Conservation (phyloP, 1,140 invertebrate species). For the Augochlora pura region DNA sequence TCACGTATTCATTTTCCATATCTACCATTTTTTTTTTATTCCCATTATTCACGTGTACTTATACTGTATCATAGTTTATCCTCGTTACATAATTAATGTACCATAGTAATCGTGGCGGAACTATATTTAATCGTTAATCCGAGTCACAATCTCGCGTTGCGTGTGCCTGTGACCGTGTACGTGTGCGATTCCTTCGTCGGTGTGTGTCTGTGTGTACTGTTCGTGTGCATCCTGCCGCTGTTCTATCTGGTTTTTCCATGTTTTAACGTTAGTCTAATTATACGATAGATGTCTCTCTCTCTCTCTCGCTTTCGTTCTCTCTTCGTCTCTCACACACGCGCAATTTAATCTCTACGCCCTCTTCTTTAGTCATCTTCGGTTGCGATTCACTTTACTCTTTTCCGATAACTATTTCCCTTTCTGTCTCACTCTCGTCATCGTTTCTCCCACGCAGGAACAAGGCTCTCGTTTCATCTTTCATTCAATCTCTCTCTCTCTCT, state of each 20-base stretch:
- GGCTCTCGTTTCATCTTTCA: background rate
- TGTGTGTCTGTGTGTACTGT: background rate
- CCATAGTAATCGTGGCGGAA: conserved; percentile 74
- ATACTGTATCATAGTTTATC: conserved; percentile 71
- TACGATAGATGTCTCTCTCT: conserved; percentile 21
- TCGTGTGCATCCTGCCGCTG: background rate
- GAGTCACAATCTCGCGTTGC: conserved; percentile 64
- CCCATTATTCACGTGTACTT: background rate
- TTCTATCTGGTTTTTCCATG: background rate
- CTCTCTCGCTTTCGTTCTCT: conserved; percentile 32
- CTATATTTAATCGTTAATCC: conserved; percentile 69
- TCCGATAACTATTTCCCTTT: conserved; percentile 1
- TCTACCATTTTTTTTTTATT: background rate
- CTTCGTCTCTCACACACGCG: conserved; percentile 13
- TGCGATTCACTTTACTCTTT: background rate
- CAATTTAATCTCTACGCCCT: background rate
- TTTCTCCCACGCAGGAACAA: background rate
- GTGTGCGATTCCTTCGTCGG: background rate
- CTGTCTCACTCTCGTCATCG: conserved; percentile 23
- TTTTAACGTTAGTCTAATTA: conserved; percentile 38
- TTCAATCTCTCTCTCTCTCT: background rate
- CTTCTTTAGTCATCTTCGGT: background rate
- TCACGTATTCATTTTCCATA: no score
- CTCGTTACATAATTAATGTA: conserved; percentile 76
- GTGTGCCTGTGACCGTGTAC: conserved; percentile 30